Evolutionary conservation across 1,140 invertebrate genomes (phyloP).

Genomic region (Trachymyrmex cornetzi): DNA sequence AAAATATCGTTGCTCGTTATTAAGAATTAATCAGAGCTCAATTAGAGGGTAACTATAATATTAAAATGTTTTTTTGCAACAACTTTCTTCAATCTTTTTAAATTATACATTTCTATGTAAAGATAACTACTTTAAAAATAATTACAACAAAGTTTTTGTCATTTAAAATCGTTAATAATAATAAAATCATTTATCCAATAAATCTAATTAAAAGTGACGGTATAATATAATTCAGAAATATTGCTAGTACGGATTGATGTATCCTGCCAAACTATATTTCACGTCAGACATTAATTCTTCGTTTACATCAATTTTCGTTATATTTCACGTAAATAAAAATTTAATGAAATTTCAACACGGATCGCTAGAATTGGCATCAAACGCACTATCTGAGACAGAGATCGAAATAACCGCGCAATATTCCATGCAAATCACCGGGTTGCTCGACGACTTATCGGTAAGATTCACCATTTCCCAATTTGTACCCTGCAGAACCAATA

Average conservation of each 20-base stretch:
- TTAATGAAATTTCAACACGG: not conserved
- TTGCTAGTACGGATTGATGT: not conserved
- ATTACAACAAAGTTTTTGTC: not conserved
- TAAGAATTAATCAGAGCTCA: constrained; percentile 33
- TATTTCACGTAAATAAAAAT: not conserved
- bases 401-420: constrained; percentile 28
- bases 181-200: constrained; percentile 1
- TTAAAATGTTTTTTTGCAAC: not conserved
- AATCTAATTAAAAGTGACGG: not conserved
- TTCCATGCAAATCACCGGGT: constrained; percentile 34
- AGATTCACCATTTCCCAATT: constrained; percentile 48
- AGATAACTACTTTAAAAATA: no score
- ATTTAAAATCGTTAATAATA: not conserved
- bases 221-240: not conserved
- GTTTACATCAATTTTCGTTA: not conserved
- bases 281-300: constrained; percentile 5
- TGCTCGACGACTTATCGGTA: constrained; percentile 25
- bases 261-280: not conserved
- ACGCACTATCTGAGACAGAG: not conserved
- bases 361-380: not conserved
- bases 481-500: constrained; percentile 40
- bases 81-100: constrained; percentile 1
- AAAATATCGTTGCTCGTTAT: not conserved
- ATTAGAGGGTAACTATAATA: constrained; percentile 2
- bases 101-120: constrained; percentile 30